phyloP scores from a whole-genome alignment of 2,888 invertebrate genomes.

The Ypsolopha sequella region DNA sequence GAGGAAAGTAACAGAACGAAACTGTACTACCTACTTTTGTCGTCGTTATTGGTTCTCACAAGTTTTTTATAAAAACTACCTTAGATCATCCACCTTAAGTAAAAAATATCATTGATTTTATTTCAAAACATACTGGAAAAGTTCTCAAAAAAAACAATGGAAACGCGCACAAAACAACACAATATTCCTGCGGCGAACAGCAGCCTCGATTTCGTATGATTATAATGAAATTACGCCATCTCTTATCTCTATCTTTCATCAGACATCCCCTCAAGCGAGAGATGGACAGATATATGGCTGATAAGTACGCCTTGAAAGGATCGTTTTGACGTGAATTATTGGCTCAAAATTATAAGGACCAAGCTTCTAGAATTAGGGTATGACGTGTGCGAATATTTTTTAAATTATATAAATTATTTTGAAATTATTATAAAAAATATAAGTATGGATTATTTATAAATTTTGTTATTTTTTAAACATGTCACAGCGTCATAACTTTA shows the following conservation, averaged over 20 bases:
- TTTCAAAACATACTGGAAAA: too few species aligned
- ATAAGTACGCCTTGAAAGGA: slow-evolving; percentile 4
- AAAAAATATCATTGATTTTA: too few species aligned
- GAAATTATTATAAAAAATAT: too few species aligned
- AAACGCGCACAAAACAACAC: background rate
- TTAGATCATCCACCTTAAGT: too few species aligned
- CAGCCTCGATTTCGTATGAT: slow-evolving; percentile 15
- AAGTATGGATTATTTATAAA: too few species aligned
- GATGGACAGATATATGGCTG: slow-evolving; percentile 3
- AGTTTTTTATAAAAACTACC: too few species aligned
- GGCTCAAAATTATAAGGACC: slow-evolving; percentile 11
- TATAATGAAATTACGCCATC: slow-evolving; percentile 14
- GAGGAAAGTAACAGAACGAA: too few species aligned
- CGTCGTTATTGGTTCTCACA: too few species aligned
- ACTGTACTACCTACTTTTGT: too few species aligned
- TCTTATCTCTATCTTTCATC: slow-evolving; percentile 1
- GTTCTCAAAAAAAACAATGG: slow-evolving; percentile 6
- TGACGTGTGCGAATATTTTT: slow-evolving; percentile 8
- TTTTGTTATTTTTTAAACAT: too few species aligned
- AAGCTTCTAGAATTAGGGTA: background rate
- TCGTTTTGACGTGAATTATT: slow-evolving; percentile 6
- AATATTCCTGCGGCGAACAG: slow-evolving; percentile 10
- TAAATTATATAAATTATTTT: slow-evolving; percentile 7
- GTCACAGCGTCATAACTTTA: too few species aligned
- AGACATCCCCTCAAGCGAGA: slow-evolving; percentile 3